Conservation (phyloP, 2,113 vertebrate species). For the Rhineura floridana region DNA sequence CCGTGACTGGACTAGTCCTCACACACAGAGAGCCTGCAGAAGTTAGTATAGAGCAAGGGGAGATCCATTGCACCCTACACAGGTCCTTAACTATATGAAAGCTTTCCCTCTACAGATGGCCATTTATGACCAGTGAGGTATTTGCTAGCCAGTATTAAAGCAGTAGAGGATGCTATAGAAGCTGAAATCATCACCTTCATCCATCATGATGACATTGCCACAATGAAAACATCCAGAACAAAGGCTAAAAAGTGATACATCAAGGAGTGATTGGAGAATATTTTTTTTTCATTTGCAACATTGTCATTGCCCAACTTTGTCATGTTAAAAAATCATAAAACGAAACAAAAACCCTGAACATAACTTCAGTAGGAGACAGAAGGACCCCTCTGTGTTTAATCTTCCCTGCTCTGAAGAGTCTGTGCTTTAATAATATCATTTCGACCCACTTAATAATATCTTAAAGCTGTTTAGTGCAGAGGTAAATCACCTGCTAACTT, state of each 20-base stretch:
- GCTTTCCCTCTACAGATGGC: background rate
- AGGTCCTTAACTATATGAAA: background rate
- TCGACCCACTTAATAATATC: slow-evolving; percentile 19
- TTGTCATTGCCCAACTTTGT: slow-evolving; percentile 31
- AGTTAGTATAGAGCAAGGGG: background rate
- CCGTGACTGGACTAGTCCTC: background rate
- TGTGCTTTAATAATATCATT: slow-evolving; percentile 5
- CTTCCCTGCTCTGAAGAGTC: slow-evolving; percentile 28
- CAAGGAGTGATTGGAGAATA: slow-evolving; percentile 31
- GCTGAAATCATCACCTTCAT: background rate
- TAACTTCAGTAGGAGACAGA: slow-evolving; percentile 34
- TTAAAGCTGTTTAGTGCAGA: slow-evolving; percentile 39
- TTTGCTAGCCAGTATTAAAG: background rate
- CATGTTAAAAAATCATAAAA: slow-evolving; percentile 18
- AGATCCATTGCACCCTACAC: background rate
- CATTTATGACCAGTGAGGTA: background rate
- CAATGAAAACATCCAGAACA: slow-evolving; percentile 24
- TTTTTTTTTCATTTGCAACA: slow-evolving; percentile 28
- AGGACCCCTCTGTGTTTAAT: slow-evolving; percentile 2
- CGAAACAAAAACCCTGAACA: slow-evolving; percentile 17
- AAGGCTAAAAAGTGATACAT: slow-evolving; percentile 29
- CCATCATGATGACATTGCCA: slow-evolving; percentile 27
- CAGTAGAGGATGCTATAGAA: slow-evolving; percentile 17
- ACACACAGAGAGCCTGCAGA: background rate
- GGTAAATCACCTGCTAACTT: slow-evolving; percentile 60